Base-by-base conservation (phyloP, 1,140 invertebrate species). In the Leptestheria dahalacensis region DNA sequence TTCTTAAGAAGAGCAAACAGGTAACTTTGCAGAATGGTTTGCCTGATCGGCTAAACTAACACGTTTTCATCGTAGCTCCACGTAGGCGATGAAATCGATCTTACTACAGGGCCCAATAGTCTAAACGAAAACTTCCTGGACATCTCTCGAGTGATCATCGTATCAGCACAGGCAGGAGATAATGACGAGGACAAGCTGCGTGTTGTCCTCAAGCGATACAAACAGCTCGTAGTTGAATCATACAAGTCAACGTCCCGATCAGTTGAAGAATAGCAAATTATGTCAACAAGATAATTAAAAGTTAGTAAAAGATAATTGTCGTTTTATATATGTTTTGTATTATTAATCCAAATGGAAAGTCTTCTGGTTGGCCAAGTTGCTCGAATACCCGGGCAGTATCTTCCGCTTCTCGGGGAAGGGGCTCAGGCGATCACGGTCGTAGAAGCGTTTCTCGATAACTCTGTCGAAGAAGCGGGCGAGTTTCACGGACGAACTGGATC, bases 401-500 rank as follows among this genome's bases (percentile, higher is more conserved):
- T 49, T 60, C 47, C 51, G 49, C 26, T 52, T 28, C 24, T 60
- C 58, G 21, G 56, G 57, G 58, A 72, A 71, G 2, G 74, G 74
- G 60, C 75, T 77, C 3, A 73, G 67, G 26, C 65, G 66, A 53
- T 75, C 76, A 33, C 75, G 72, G 3, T 73, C 73, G 63, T 83
- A 79, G 65, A 81, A 82, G 53, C 81, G 75, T 62, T 81, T 77
- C 70, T 88, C 84, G 62, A 88, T 87, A 6, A 90, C 91, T 78
- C 91, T 91, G 72, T 97, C 93, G 73, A 95, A 94, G 76, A 96
- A 97, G 69, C 89, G 78, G 15, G 84, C 86, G 21, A 96, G 70
- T 74, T 94, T 95, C 0, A 95, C 90, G 48, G 91, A 82, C 69
- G 91, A 91, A 62, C 86, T 89, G 1, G 86, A 88, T 2, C 91